Conservation (phyloP, 2,113 vertebrate species). For the Tautogolabrus adspersus region DNA sequence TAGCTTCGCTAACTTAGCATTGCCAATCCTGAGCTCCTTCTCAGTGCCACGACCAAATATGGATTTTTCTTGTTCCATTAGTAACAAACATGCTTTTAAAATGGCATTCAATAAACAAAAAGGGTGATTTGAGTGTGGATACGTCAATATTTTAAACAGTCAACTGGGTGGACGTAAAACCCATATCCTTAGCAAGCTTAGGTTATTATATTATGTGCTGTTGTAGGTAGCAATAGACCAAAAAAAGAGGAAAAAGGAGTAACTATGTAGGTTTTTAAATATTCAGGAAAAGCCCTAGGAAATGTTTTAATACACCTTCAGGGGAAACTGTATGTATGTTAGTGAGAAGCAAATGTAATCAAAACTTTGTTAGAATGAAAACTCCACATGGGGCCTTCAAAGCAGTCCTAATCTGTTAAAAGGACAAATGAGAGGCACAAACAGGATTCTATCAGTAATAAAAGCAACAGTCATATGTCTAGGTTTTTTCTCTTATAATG, state of each 20-base stretch:
- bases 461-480: not conserved
- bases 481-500: not conserved
- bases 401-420: slow-evolving; percentile 33
- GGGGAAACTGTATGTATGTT: not conserved
- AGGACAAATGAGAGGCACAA: not conserved
- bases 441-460: not conserved
- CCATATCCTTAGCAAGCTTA: too few relatives aligned
- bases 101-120: too few relatives aligned
- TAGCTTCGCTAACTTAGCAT: too few relatives aligned
- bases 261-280: slow-evolving; percentile 23
- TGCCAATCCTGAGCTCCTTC: too few relatives aligned
- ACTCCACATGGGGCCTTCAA: slow-evolving; percentile 13
- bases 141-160: not conserved
- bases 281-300: slow-evolving; percentile 11
- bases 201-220: not conserved
- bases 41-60: too few relatives aligned
- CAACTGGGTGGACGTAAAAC: not conserved
- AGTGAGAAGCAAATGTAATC: slow-evolving; percentile 32
- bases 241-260: slow-evolving; percentile 13
- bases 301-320: slow-evolving; percentile 11
- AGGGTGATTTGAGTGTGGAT: not conserved
- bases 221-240: not conserved
- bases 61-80: too few relatives aligned
- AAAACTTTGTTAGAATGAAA: slow-evolving; percentile 35
- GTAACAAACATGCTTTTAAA: too few relatives aligned